Conservation (phyloP, 2,888 invertebrate genomes). For the Rhodophaea formosa region DNA sequence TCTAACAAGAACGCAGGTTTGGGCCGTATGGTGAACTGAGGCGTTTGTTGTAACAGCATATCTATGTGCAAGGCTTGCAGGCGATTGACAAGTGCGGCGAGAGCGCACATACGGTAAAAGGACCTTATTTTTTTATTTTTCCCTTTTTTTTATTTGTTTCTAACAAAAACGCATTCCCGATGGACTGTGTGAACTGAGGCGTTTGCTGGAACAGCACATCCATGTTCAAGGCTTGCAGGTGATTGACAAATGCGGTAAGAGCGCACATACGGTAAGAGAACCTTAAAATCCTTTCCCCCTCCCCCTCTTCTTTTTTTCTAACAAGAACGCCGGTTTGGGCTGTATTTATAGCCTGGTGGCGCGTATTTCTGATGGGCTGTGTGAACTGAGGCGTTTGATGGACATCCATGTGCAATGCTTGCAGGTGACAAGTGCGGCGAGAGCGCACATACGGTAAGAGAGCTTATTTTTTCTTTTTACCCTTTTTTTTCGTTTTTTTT, state of each 20-base stretch:
- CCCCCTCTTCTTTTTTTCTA: no score
- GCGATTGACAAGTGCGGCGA: conserved; percentile 98
- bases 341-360: conserved; percentile 97
- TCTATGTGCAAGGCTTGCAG: conserved; percentile 93
- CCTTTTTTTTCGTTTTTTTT: no score
- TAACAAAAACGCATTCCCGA: conserved; percentile 94
- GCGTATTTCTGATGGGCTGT: conserved; percentile 94
- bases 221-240: conserved; percentile 94
- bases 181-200: conserved; percentile 93
- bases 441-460: conserved; percentile 88
- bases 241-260: conserved; percentile 95
- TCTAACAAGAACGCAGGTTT: conserved; percentile 97
- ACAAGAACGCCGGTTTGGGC: conserved; percentile 96
- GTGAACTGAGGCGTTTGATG: conserved; percentile 91
- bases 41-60: conserved; percentile 96
- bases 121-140: no score
- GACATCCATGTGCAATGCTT: conserved; percentile 96
- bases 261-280: conserved; percentile 88
- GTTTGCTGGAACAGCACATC: conserved; percentile 95
- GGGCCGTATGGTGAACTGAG: conserved; percentile 96
- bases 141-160: no score
- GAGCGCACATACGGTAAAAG: conserved; percentile 88
- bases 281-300: no score
- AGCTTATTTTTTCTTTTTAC: no score
- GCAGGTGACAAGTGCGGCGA: conserved; percentile 96